A percentile compares a stretch with the other conserved stretches of the same genome.
These are phyloP conservation scores for Phyllostomus hastatus DNA, from an alignment of 2,113 vertebrate species.

Conservation along the genomic window DNA sequence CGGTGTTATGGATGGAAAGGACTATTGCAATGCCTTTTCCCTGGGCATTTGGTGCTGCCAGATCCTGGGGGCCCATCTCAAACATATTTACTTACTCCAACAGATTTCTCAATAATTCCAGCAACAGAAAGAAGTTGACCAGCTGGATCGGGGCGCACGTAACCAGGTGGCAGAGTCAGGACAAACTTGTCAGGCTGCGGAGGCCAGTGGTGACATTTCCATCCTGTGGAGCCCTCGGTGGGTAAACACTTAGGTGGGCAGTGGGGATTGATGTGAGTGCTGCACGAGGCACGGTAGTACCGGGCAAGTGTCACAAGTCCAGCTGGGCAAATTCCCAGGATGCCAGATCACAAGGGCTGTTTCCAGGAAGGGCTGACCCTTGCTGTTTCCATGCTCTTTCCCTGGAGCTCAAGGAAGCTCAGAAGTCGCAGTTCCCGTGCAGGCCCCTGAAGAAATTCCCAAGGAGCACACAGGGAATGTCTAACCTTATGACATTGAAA, in stretches of 20 bases:
- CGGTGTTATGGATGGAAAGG: conserved; percentile 54
- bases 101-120: conserved; percentile 60
- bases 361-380: conserved; percentile 28
- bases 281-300: not conserved
- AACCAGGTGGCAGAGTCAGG: not conserved
- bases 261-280: not conserved
- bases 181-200: not conserved
- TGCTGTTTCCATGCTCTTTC: not conserved
- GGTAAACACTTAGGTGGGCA: not conserved
- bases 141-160: not conserved
- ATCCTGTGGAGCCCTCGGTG: not conserved
- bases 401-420: not conserved
- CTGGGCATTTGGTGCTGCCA: conserved; percentile 51
- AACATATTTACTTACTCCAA: conserved; percentile 33
- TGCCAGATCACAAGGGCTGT: conserved; percentile 14
- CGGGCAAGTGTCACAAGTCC: not conserved
- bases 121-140: not conserved
- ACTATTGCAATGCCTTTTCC: conserved; percentile 22
- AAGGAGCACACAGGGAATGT: not conserved
- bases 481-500: not conserved
- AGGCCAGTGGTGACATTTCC: not conserved
- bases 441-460: not conserved
- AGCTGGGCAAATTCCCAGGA: conserved; percentile 32
- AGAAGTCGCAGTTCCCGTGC: not conserved
- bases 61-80: conserved; percentile 17